These are phyloP conservation scores for Scrobipalpa atriplicella DNA, from an alignment of 2,888 invertebrate species.

Conservation along the genomic window DNA sequence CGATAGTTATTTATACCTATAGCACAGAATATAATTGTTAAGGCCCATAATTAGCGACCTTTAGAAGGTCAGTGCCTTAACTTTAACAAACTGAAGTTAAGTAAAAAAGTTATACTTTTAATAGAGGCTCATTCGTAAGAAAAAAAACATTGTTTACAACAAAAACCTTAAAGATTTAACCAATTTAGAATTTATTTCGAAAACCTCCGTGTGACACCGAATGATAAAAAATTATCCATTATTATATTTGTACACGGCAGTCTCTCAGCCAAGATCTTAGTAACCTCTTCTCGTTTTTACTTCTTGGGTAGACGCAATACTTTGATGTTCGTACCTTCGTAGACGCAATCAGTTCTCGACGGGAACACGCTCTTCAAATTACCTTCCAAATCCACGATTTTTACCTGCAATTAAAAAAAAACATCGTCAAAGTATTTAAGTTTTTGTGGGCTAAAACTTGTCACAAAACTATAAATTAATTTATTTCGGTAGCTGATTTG, in stretches of 20 bases:
- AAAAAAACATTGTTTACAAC: neutral
- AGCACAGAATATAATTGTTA: neutral
- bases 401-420: conserved; percentile 79
- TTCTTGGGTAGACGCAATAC: conserved; percentile 65
- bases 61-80: neutral
- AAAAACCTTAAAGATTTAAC: neutral
- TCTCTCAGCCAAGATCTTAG: conserved; percentile 2
- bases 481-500: no score
- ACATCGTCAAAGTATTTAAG: neutral
- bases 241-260: neutral
- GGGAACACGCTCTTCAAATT: conserved; percentile 91
- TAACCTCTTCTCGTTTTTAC: conserved; percentile 42
- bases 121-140: neutral
- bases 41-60: neutral
- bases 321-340: conserved; percentile 71
- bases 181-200: neutral
- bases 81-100: neutral
- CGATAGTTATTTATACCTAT: neutral
- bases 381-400: conserved; percentile 86
- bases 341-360: conserved; percentile 87
- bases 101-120: neutral
- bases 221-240: neutral
- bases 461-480: no score
- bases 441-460: no score
- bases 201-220: neutral